Conservation (phyloP, 2,113 vertebrate species). For the Stercorarius parasiticus region DNA sequence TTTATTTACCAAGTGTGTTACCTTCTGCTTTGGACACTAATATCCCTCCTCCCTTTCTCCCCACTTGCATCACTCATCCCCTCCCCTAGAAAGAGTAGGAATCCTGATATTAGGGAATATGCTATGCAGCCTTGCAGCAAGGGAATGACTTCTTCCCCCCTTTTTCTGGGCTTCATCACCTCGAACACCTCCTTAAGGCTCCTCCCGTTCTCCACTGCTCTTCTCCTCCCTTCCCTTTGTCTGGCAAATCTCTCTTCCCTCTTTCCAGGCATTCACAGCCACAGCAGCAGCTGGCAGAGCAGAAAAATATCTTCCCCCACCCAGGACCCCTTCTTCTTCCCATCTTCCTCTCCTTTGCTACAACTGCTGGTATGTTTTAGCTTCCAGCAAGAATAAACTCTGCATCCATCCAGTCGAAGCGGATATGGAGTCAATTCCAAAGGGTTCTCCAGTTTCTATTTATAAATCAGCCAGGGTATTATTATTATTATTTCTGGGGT, state of each 20-base stretch:
- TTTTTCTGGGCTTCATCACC: neutral
- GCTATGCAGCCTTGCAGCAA: no score
- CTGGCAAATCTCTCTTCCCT: neutral
- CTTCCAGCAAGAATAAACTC: neutral
- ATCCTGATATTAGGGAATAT: rapidly evolving
- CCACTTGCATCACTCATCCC: neutral
- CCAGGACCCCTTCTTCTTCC: neutral
- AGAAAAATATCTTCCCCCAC: neutral
- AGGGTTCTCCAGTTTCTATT: constrained; percentile 28
- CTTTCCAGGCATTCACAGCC: neutral
- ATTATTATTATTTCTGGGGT: neutral
- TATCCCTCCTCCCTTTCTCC: neutral
- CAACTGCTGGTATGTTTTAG: neutral
- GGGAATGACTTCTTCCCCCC: neutral
- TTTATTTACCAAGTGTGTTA: rapidly evolving
- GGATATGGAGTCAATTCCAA: neutral
- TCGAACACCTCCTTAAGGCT: neutral
- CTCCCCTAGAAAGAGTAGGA: neutral
- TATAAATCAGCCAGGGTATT: neutral
- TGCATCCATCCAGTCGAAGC: neutral
- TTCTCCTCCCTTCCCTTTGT: neutral
- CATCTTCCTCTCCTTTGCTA: neutral
- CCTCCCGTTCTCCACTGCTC: neutral
- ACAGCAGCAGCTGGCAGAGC: rapidly evolving
- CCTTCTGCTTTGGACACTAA: neutral